Evolutionary conservation across 2,113 vertebrate species (phyloP).

Genomic region (Mirounga angustirostris): DNA sequence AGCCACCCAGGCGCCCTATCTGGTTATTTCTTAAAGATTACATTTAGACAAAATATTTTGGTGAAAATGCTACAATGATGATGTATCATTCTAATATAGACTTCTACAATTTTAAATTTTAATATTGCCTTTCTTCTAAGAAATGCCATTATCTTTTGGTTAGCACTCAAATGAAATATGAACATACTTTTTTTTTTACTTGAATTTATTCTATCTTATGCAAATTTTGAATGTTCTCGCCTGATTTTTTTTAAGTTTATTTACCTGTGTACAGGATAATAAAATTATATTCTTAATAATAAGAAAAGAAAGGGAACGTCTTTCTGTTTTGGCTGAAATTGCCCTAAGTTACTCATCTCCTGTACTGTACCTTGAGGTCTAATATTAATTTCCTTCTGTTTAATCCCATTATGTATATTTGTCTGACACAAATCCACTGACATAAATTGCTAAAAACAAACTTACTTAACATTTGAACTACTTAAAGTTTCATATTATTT

Average conservation of each 20-base stretch:
- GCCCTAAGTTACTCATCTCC: background rate
- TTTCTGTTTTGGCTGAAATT: background rate
- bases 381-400: background rate
- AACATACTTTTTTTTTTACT: background rate
- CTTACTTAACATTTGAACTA: background rate
- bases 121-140: conserved; percentile 29
- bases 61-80: background rate
- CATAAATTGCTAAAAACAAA: background rate
- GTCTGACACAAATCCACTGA: background rate
- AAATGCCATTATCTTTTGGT: background rate
- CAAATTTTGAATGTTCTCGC: conserved; percentile 10
- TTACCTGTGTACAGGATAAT: background rate
- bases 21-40: conserved; percentile 12
- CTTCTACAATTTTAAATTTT: background rate
- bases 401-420: background rate
- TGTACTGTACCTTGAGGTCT: background rate
- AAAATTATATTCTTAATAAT: background rate
- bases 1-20: background rate
- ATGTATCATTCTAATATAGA: background rate
- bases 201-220: background rate
- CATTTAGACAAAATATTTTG: conserved; percentile 19
- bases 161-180: background rate
- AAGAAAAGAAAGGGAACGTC: background rate
- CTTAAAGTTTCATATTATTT: conserved; percentile 54
- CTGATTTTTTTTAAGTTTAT: background rate